Evolutionary conservation across 2,113 vertebrate genomes (phyloP).

Genomic region (Vidua chalybeata): DNA sequence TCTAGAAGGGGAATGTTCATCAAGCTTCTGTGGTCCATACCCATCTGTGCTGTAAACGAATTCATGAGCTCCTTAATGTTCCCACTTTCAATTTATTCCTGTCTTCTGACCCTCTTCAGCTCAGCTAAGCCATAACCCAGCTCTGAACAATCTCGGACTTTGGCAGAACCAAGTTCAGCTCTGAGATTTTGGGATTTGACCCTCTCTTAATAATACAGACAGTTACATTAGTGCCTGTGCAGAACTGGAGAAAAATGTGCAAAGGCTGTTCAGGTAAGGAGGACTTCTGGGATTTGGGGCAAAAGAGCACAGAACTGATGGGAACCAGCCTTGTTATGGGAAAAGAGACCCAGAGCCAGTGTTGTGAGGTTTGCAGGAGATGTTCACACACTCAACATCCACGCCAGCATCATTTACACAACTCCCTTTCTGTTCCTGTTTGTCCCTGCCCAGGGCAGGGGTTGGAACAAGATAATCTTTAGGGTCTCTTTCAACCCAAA

Average conservation of each 20-base stretch:
- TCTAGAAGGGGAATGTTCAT: background rate
- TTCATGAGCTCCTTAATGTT: background rate
- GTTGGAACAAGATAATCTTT: background rate
- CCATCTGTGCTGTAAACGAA: background rate
- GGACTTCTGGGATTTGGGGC: background rate
- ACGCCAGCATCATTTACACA: rapidly evolving
- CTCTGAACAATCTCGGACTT: background rate
- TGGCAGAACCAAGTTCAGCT: background rate
- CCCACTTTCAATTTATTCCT: background rate
- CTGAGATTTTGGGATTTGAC: background rate
- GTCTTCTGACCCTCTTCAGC: background rate
- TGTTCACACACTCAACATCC: background rate
- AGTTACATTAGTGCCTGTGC: background rate
- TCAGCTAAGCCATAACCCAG: background rate
- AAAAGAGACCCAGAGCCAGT: background rate
- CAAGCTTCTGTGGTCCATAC: background rate
- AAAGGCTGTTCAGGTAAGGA: background rate
- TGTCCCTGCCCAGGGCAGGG: background rate
- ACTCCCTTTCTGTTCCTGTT: background rate
- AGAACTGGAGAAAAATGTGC: background rate
- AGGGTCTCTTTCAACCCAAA: background rate
- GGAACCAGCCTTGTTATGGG: background rate
- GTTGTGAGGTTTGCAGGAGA: background rate
- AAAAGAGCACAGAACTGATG: background rate
- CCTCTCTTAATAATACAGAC: background rate